Evolutionary conservation across 2,888 invertebrate species (phyloP), one percentile per base, ranked within the genome.

Genomic region (Watsonalla binaria): DNA sequence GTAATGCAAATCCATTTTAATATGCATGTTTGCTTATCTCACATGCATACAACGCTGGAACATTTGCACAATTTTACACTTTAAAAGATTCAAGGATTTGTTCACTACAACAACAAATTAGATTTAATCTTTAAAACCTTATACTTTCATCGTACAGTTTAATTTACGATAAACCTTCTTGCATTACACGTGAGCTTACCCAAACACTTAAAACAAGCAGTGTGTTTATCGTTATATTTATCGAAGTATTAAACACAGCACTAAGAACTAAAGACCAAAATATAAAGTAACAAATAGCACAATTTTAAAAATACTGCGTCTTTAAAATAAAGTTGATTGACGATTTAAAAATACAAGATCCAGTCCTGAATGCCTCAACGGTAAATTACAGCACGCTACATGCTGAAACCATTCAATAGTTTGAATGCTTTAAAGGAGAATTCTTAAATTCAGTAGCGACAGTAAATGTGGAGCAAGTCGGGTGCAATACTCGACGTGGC

Each of bases 381-480:
- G 13, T 6, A 45, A 45, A 45, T 13, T 9, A 6, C 34, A 5
- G 13, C 33, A 48, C 11, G 34, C 5, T 47, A 5, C 13, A 33
- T 33, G 5, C 51, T 45, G 8, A 39, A 52, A 56, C 51, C 24
- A 55, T 55, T 54, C 55, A 53, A 57, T 55, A 58, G 50, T 47
- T 54, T 51, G 53, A 48, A 54, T 53, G 52, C 24, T 57, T 60
- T 61, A 57, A 59, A 51, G 61, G 58, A 57, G 63, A 68, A 67
- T 66, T 61, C 60, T 60, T 63, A 71, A 66, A 67, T 68, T 69
- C 62, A 60, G 61, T 63, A 59, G 59, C 58, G 59, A 62, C 63
- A 62, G 62, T 56, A 54, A 55, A 59, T 57, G 51, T 51, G 42
- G 47, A 46, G 53, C 48, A 56, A 53, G 54, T 61, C 58, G 58